Percentiles rank a stretch among this genome's conserved stretches.
phyloP scores from a whole-genome alignment of 2,113 vertebrate genomes.

The Zingel zingel region DNA sequence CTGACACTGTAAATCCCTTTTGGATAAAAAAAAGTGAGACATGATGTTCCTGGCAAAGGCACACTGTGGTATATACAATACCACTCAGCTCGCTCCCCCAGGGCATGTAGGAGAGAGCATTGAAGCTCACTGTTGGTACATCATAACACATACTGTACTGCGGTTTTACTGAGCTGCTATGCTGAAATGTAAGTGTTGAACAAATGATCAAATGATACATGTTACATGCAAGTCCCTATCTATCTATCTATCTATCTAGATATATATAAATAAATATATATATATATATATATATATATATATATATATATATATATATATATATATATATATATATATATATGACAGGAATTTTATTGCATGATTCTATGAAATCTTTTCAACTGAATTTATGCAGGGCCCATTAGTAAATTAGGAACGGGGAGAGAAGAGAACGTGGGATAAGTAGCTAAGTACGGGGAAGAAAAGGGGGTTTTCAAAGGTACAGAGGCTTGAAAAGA shows the following conservation, averaged over 20 bases:
- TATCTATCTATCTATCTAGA: too few species aligned
- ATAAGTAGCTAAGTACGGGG: conserved; percentile 8
- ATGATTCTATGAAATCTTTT: neutral
- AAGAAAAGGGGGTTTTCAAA: neutral
- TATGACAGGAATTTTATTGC: neutral
- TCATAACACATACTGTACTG: neutral
- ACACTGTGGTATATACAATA: conserved; percentile 37
- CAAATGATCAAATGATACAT: conserved; percentile 23
- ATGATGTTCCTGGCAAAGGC: conserved; percentile 60
- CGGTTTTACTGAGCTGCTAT: neutral
- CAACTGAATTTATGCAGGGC: neutral
- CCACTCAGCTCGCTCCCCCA: conserved; percentile 8
- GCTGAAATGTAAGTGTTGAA: conserved; percentile 2
- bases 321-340: too few species aligned
- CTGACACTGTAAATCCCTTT: conserved; percentile 71
- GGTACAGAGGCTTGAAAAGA: conserved; percentile 19
- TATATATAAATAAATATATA: neutral
- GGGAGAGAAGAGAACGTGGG: conserved; percentile 5
- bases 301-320: neutral
- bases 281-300: too few species aligned
- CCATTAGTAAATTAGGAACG: conserved; percentile 8
- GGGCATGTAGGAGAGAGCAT: conserved; percentile 32
- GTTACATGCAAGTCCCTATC: conserved; percentile 1
- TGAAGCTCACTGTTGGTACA: conserved; percentile 31
- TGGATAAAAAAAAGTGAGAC: conserved; percentile 59